These are phyloP conservation scores for Oreochromis spilurus DNA, from an alignment of 2,113 vertebrate species.

Conservation along the genomic window DNA sequence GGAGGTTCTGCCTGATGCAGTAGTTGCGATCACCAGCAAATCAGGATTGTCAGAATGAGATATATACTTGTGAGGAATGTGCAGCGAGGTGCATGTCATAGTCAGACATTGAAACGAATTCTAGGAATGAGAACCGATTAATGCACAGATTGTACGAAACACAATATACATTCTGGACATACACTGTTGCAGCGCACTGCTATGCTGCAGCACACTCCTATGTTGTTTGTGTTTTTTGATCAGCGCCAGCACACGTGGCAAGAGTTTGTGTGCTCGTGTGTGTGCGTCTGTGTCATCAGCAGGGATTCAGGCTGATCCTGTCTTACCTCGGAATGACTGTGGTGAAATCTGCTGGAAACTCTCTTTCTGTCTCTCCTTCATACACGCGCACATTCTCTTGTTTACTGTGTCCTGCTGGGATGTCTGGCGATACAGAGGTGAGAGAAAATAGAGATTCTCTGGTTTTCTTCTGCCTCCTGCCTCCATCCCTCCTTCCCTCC, in stretches of 20 bases:
- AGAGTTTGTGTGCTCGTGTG: not conserved
- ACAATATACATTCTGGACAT: not conserved
- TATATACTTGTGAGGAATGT: not conserved
- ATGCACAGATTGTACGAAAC: not conserved
- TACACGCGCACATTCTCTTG: not conserved
- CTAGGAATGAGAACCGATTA: not conserved
- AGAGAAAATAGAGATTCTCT: slow-evolving; percentile 16
- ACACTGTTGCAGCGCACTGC: not conserved
- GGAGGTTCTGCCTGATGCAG: not conserved
- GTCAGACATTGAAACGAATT: not conserved
- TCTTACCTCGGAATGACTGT: not conserved
- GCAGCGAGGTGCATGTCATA: not conserved
- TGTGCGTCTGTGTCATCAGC: not conserved
- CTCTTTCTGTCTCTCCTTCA: not conserved
- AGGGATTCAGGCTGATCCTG: not conserved
- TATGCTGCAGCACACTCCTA: not conserved
- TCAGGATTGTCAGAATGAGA: not conserved
- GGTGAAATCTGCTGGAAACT: not conserved
- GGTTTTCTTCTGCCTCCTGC: slow-evolving; percentile 5
- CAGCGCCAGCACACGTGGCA: not conserved
- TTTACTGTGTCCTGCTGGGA: slow-evolving; percentile 32
- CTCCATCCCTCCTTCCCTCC: slow-evolving; percentile 19
- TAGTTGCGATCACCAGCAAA: not conserved
- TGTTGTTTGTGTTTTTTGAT: slow-evolving; percentile 5
- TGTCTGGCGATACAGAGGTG: not conserved